These are phyloP conservation scores for Oligia strigilis DNA, from an alignment of 2,888 invertebrate species.

Conservation along the genomic window DNA sequence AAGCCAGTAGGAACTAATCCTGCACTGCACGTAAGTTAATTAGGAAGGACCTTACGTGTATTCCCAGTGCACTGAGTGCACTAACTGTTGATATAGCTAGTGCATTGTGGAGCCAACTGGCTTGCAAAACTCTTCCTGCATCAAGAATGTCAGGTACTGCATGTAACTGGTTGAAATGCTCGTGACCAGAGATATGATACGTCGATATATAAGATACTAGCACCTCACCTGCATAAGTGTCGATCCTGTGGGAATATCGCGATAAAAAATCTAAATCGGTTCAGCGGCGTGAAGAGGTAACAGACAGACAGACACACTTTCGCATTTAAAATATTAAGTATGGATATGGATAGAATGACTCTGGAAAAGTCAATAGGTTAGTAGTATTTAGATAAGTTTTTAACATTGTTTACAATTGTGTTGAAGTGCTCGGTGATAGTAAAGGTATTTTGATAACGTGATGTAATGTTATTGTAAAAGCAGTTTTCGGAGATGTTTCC, in stretches of 20 bases:
- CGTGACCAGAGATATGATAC: slow-evolving; percentile 13
- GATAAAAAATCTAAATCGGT: no score
- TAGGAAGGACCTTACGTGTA: slow-evolving; percentile 52
- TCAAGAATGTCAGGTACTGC: slow-evolving; percentile 59
- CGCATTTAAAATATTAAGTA: background rate
- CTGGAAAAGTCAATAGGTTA: slow-evolving; percentile 34
- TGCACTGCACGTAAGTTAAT: slow-evolving; percentile 43
- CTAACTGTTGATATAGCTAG: slow-evolving; percentile 28
- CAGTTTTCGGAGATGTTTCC: background rate
- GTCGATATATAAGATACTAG: slow-evolving; percentile 8
- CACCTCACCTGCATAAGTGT: no score
- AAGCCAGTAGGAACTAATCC: slow-evolving; percentile 45
- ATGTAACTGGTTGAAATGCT: slow-evolving; percentile 41
- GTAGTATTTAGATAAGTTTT: slow-evolving; percentile 27
- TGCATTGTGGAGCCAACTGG: slow-evolving; percentile 56
- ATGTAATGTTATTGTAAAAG: background rate
- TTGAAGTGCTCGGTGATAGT: slow-evolving; percentile 19
- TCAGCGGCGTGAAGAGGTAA: no score
- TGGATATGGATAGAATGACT: slow-evolving; percentile 12
- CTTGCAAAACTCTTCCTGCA: slow-evolving; percentile 67
- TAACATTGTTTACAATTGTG: slow-evolving; percentile 12
- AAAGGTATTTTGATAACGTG: background rate
- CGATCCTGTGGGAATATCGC: no score
- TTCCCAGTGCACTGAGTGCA: slow-evolving; percentile 47
- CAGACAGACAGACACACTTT: no score